These are phyloP conservation scores for Cyprinella venusta DNA, from an alignment of 2,797 vertebrate genomes.

Conservation along the genomic window DNA sequence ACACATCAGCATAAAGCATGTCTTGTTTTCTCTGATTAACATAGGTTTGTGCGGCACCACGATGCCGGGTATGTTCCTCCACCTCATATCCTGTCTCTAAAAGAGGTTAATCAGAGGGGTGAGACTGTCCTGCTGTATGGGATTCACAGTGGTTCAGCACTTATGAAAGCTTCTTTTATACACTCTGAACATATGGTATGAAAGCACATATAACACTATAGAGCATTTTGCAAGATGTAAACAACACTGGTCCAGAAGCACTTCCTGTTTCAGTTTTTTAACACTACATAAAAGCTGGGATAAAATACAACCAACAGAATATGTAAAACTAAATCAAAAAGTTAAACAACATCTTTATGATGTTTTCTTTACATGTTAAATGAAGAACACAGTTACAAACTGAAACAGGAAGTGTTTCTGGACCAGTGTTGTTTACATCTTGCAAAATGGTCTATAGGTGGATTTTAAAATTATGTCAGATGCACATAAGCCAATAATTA, in stretches of 20 bases:
- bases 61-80: conserved; percentile 72
- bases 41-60: conserved; percentile 74
- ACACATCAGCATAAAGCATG: background rate
- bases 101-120: conserved; percentile 70
- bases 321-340: no score
- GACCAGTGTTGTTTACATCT: no score
- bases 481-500: background rate
- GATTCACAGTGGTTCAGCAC: conserved; percentile 68
- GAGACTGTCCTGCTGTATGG: conserved; percentile 74
- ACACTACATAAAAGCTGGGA: no score
- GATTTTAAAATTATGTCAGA: background rate
- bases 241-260: no score
- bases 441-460: no score
- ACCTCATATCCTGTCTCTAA: conserved; percentile 70
- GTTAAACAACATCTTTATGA: no score
- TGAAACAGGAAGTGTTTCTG: no score
- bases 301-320: no score
- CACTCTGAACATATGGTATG: conserved; percentile 72
- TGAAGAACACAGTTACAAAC: no score
- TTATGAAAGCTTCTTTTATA: conserved; percentile 69
- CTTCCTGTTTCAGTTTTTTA: no score
- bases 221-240: no score
- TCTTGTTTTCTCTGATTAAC: conserved; percentile 29
- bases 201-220: background rate
- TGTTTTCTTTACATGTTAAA: no score